A percentile compares a stretch with the other conserved stretches of the same genome.
Conservation (phyloP, 2,888 invertebrate genomes). For the Sarcophaga carnaria region DNA sequence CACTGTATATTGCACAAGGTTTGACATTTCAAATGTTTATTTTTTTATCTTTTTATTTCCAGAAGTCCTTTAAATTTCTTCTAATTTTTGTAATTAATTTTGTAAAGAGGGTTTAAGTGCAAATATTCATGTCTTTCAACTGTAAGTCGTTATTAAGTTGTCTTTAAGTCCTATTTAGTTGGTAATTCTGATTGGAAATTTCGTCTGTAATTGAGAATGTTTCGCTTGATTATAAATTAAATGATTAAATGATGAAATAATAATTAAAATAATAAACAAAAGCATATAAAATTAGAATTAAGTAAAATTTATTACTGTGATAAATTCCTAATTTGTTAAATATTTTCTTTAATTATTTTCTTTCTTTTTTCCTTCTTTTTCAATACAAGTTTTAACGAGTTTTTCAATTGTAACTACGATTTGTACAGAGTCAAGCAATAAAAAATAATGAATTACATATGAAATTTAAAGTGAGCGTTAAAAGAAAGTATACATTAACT, state of each 20-base stretch:
- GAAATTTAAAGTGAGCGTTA: no score
- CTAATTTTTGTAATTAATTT: slow-evolving; percentile 19
- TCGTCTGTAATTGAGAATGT: neutral
- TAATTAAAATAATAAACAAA: no score
- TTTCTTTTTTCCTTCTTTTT: slow-evolving; percentile 15
- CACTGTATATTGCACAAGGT: neutral
- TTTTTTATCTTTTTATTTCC: slow-evolving; percentile 33
- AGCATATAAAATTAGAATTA: slow-evolving; percentile 52
- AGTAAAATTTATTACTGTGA: slow-evolving; percentile 70
- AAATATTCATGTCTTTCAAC: slow-evolving; percentile 54
- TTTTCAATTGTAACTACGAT: slow-evolving; percentile 9
- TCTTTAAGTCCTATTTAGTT: slow-evolving; percentile 28
- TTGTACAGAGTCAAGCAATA: neutral
- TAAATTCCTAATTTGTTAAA: slow-evolving; percentile 67
- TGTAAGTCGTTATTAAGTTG: slow-evolving; percentile 41
- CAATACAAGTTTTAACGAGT: slow-evolving; percentile 7
- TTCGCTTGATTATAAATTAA: neutral
- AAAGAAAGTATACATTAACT: no score
- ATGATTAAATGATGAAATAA: slow-evolving; percentile 13
- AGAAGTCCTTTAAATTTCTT: slow-evolving; percentile 39
- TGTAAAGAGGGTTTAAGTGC: slow-evolving; percentile 62
- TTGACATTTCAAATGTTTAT: neutral
- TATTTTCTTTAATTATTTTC: slow-evolving; percentile 44
- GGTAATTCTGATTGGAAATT: slow-evolving; percentile 32
- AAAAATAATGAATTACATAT: neutral